phyloP scores from a whole-genome alignment of 2,888 invertebrate species.

The Machimus atricapillus region DNA sequence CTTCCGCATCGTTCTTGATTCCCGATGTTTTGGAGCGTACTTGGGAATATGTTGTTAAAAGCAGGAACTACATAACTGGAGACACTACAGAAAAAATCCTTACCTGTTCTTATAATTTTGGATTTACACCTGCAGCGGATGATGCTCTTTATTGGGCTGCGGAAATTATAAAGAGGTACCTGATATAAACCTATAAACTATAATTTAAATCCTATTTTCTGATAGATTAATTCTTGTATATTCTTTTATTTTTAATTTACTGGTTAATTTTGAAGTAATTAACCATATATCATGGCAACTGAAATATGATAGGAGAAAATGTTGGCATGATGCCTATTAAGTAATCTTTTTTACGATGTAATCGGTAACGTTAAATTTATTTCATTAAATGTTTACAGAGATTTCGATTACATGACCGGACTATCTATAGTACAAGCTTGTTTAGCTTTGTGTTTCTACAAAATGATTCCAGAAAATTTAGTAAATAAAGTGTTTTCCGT shows the following conservation, averaged over 20 bases:
- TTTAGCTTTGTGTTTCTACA: slow-evolving; percentile 66
- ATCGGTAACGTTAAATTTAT: neutral
- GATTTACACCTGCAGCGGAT: slow-evolving; percentile 63
- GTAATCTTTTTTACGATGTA: neutral
- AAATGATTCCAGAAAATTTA: slow-evolving; percentile 64
- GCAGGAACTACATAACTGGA: slow-evolving; percentile 62
- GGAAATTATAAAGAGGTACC: slow-evolving; percentile 63
- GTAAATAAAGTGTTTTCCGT: slow-evolving; percentile 68
- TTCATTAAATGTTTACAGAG: slow-evolving; percentile 59
- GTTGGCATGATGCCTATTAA: neutral
- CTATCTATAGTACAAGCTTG: slow-evolving; percentile 65
- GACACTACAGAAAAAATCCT: slow-evolving; percentile 65
- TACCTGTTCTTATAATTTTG: slow-evolving; percentile 64
- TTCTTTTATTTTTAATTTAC: neutral
- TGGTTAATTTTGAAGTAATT: neutral
- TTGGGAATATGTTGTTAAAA: slow-evolving; percentile 62
- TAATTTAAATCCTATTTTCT: too few relatives aligned
- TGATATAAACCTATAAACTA: neutral
- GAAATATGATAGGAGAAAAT: neutral
- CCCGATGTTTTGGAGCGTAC: slow-evolving; percentile 64
- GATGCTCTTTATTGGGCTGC: slow-evolving; percentile 60
- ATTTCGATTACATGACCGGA: slow-evolving; percentile 66
- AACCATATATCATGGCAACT: neutral
- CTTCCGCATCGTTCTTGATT: slow-evolving; percentile 59
- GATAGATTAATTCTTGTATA: neutral